Base-by-base conservation (phyloP, 2,113 vertebrate species). In the Gobiocypris rarus region DNA sequence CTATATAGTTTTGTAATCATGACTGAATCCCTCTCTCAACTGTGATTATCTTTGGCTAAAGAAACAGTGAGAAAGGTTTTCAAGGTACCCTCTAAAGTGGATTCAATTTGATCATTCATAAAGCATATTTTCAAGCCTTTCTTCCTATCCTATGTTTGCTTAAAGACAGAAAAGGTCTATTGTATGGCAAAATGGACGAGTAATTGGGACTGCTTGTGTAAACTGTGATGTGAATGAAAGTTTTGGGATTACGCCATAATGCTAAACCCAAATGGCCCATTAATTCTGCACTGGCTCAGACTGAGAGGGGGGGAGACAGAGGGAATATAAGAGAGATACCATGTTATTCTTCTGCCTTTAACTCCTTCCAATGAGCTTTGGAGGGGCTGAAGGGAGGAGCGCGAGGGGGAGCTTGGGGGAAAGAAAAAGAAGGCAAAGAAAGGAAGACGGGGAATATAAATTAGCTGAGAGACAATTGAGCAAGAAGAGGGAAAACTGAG, bases 281-380 rank as follows among this genome's bases (percentile, higher is more conserved):
- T 61, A 61, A 78, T 59, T 22, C 54, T 24, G 56, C 76, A 45
- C n/a, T 78, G 43, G 45, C 69, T 75, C 54, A 58, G 73, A 77
- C 28, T n/a, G 71, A 76, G 71, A 63, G 24, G 17, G 24, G 17
- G 8, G 45, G 43, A 83, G 31, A 43, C 26, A 38, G n/a, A 9
- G 73, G 9, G 56, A 65, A 73, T 28, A 48, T 75, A 41, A 54
- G 65, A 45, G 22, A 22, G 38, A 83, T 56, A 13, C 58, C 9
- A 31, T 80, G 43, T 80, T 80, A 65, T 67, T 65, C 26, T 67
- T 65, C 24, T 80, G 58, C 14, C 4, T 67, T 80, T 78, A 78
- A 13, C 24, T 65, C 59, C 59, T 17, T 52, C 59, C 45, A 24
- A 24, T 52, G 61, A 28, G 15, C 26, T 67, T 58, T 54, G 52